A percentile compares a stretch with the other conserved stretches of the same genome.
Evolutionary conservation across 2,113 vertebrate genomes (phyloP).

Genomic region (Macquaria australasica): DNA sequence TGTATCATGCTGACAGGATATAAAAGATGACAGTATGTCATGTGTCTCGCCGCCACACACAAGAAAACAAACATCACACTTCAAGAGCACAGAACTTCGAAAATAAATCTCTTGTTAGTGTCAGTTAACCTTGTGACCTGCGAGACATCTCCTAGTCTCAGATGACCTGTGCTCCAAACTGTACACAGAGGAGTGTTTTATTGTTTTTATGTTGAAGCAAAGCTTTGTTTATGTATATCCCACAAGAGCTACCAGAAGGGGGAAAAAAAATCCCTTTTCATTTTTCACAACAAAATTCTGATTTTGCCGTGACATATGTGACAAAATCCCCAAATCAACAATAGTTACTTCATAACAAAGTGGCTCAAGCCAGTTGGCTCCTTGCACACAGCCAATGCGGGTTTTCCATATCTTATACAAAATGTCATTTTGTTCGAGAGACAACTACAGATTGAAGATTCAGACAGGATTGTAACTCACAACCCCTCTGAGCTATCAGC

Average conservation of each 20-base stretch:
- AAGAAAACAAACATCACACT: slow-evolving; percentile 25
- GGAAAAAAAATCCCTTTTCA: not conserved
- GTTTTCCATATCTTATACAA: not conserved
- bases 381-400: not conserved
- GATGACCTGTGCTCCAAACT: slow-evolving; percentile 27
- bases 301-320: not conserved
- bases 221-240: not conserved
- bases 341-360: not conserved
- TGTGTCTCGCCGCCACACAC: not conserved
- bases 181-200: slow-evolving; percentile 1
- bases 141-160: slow-evolving; percentile 19
- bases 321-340: not conserved
- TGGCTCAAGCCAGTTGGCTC: not conserved
- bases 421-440: slow-evolving; percentile 11
- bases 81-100: slow-evolving; percentile 40
- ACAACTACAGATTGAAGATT: slow-evolving; percentile 18
- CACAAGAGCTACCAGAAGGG: not conserved
- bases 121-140: slow-evolving; percentile 48
- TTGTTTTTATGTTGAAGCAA: not conserved
- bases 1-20: slow-evolving; percentile 39
- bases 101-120: slow-evolving; percentile 50
- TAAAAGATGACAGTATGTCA: slow-evolving; percentile 42
- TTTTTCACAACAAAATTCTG: not conserved
- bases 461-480: slow-evolving; percentile 3
- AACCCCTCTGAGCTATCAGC: slow-evolving; percentile 13